These are phyloP conservation scores for Camponotus vicinus DNA, from an alignment of 1,140 invertebrate genomes.

Conservation along the genomic window DNA sequence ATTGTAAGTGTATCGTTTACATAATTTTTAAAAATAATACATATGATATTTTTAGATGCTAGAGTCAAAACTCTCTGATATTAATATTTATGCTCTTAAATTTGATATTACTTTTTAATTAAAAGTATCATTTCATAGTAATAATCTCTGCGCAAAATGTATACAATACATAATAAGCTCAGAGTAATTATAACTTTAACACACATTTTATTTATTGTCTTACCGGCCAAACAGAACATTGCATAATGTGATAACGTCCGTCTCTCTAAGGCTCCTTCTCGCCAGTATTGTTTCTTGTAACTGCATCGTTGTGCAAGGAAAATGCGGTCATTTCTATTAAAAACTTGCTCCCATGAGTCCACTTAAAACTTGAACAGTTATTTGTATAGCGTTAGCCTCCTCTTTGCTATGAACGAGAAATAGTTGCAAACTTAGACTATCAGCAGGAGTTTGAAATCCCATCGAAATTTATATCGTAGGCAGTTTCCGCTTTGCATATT, in stretches of 20 bases:
- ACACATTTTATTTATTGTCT: background rate
- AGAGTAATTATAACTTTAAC: conserved; percentile 27
- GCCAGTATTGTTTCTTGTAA: conserved; percentile 31
- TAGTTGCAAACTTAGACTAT: conserved; percentile 44
- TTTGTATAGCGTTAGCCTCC: conserved; percentile 38
- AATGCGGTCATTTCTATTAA: conserved; percentile 41
- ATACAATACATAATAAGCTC: background rate
- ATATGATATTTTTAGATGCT: too few species aligned
- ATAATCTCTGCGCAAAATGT: background rate
- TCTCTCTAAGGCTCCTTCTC: conserved; percentile 25
- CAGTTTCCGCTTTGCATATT: conserved; percentile 5
- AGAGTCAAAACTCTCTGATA: too few species aligned
- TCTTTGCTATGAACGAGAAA: conserved; percentile 33
- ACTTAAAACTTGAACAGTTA: conserved; percentile 51
- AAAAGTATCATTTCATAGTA: background rate
- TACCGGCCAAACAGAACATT: conserved; percentile 23
- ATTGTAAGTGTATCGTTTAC: too few species aligned
- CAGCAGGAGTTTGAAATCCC: conserved; percentile 32
- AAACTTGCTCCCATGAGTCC: conserved; percentile 31
- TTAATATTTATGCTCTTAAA: background rate
- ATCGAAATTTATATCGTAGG: conserved; percentile 33
- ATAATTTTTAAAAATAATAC: too few species aligned
- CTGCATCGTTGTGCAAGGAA: conserved; percentile 1
- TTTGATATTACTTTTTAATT: background rate
- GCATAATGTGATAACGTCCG: conserved; percentile 29